phyloP scores from a whole-genome alignment of 2,888 invertebrate species.

The Drosophila rubida region DNA sequence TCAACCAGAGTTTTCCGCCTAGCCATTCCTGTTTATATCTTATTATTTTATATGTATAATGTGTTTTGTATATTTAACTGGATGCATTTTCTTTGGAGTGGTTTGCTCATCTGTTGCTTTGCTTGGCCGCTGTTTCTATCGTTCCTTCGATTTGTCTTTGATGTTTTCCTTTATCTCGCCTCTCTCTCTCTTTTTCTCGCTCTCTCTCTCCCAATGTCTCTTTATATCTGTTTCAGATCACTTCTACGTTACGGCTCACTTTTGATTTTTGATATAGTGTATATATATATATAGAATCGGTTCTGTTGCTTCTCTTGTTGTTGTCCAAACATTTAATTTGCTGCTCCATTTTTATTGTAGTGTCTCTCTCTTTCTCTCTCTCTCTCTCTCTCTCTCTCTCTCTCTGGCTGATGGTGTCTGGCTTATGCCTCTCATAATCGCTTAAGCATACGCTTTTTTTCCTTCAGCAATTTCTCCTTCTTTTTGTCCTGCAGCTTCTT shows the following conservation, averaged over 20 bases:
- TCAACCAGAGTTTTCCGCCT: slow-evolving; percentile 21
- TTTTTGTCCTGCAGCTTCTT: slow-evolving; percentile 91
- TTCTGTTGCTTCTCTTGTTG: slow-evolving; percentile 9
- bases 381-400: slow-evolving; percentile 14
- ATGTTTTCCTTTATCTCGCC: not conserved
- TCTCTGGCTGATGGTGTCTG: not conserved
- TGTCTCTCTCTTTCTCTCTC: slow-evolving; percentile 3
- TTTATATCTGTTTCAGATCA: slow-evolving; percentile 8
- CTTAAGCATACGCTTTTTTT: slow-evolving; percentile 93
- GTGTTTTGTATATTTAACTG: slow-evolving; percentile 62
- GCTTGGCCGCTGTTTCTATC: slow-evolving; percentile 17
- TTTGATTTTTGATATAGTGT: slow-evolving; percentile 43
- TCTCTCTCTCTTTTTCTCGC: not conserved
- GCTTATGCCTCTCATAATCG: slow-evolving; percentile 89
- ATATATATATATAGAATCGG: slow-evolving; percentile 5
- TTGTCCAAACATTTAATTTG: slow-evolving; percentile 7
- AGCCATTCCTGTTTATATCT: not conserved
- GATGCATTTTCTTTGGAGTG: slow-evolving; percentile 77
- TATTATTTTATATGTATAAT: slow-evolving; percentile 35
- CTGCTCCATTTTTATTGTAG: slow-evolving; percentile 14
- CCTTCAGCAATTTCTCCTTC: slow-evolving; percentile 89
- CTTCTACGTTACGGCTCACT: slow-evolving; percentile 49
- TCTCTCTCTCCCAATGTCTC: not conserved
- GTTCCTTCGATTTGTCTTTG: not conserved
- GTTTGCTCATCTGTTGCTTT: slow-evolving; percentile 28